Percentiles rank a stretch among this genome's conserved stretches.
Evolutionary conservation across 2,113 vertebrate genomes (phyloP).

Genomic region (Crotalus helleri): DNA sequence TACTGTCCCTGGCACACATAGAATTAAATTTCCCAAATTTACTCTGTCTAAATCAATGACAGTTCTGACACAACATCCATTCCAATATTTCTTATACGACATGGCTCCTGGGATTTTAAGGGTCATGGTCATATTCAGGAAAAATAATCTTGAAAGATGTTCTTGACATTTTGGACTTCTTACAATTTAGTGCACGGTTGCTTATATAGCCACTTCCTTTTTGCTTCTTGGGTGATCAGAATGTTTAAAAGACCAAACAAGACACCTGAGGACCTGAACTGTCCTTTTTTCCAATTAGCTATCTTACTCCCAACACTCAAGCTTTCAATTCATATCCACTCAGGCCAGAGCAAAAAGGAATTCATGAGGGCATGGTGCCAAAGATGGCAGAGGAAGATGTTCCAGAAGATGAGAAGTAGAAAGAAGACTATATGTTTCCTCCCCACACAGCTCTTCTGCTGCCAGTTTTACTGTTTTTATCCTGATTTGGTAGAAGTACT

Average conservation of each 20-base stretch:
- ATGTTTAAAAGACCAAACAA: slow-evolving; percentile 17
- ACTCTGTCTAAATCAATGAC: slow-evolving; percentile 14
- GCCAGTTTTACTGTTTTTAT: neutral
- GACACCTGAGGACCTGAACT: neutral
- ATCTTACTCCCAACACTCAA: neutral
- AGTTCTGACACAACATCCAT: neutral
- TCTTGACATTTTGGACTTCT: slow-evolving; percentile 28
- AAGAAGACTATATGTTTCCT: neutral
- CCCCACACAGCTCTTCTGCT: neutral
- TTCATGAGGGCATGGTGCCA: neutral
- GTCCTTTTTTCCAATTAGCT: neutral
- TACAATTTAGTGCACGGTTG: slow-evolving; percentile 25
- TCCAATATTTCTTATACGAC: slow-evolving; percentile 14
- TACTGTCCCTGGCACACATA: neutral
- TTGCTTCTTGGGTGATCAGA: neutral
- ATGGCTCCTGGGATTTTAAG: slow-evolving; percentile 22
- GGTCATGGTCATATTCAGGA: slow-evolving; percentile 31
- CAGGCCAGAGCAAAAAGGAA: neutral
- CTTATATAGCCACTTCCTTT: slow-evolving; percentile 14
- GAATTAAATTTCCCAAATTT: neutral
- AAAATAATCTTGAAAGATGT: neutral
- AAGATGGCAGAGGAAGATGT: neutral
- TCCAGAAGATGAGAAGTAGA: neutral
- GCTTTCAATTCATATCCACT: neutral
- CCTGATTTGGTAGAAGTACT: neutral